Conservation (phyloP, 2,113 vertebrate genomes). For the Phycodurus eques region DNA sequence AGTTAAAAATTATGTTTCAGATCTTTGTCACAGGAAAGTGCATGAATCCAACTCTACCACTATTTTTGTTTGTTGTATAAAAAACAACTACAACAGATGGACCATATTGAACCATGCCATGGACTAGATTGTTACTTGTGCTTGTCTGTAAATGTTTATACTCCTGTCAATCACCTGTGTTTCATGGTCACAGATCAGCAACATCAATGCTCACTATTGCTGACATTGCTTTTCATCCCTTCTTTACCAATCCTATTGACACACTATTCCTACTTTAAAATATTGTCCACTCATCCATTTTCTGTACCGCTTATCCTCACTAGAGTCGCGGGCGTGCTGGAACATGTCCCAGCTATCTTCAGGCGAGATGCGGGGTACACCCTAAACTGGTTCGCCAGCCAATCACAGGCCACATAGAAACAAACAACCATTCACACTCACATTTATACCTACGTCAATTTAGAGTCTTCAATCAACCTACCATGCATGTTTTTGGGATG, state of each 20-base stretch:
- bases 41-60: background rate
- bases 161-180: background rate
- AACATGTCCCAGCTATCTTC: too few species aligned
- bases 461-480: too few species aligned
- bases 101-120: background rate
- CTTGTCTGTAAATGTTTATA: slow-evolving; percentile 6
- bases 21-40: background rate
- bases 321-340: too few species aligned
- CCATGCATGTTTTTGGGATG: too few species aligned
- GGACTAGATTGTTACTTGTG: slow-evolving; percentile 13
- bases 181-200: slow-evolving; percentile 10
- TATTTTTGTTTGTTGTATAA: background rate
- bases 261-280: background rate
- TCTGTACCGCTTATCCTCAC: too few species aligned
- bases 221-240: slow-evolving; percentile 10
- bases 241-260: background rate
- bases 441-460: too few species aligned
- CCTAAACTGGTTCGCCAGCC: too few species aligned
- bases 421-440: too few species aligned
- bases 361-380: too few species aligned
- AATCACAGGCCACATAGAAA: too few species aligned
- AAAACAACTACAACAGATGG: too few species aligned
- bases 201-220: slow-evolving; percentile 25
- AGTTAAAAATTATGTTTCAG: too few species aligned
- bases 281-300: background rate